These are phyloP conservation scores for Centropus unirufus DNA, from an alignment of 2,113 vertebrate genomes.

Conservation along the genomic window DNA sequence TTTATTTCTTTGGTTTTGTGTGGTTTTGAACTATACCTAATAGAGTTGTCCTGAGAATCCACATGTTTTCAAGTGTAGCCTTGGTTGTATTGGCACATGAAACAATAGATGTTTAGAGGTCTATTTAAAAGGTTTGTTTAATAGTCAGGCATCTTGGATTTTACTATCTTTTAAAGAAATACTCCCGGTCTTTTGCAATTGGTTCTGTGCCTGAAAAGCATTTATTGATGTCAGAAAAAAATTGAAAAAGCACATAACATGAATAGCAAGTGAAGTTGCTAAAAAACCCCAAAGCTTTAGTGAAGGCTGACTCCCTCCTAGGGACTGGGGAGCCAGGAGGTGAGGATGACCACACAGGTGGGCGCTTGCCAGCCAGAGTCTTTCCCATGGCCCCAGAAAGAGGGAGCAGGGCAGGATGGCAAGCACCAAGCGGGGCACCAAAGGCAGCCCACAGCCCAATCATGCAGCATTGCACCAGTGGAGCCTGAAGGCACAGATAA, in stretches of 20 bases:
- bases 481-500: rapidly evolving
- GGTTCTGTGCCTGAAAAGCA: not conserved
- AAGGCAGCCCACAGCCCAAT: not conserved
- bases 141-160: not conserved
- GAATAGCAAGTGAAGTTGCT: not conserved
- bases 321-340: not conserved
- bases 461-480: too few relatives aligned
- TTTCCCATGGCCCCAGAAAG: not conserved
- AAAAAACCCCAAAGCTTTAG: not conserved
- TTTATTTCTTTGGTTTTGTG: not conserved
- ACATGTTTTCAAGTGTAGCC: not conserved
- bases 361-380: not conserved
- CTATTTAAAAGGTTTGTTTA: not conserved
- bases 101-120: not conserved
- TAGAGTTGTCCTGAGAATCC: not conserved
- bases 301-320: not conserved
- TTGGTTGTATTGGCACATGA: not conserved
- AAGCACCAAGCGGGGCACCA: too few relatives aligned
- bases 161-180: not conserved
- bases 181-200: not conserved
- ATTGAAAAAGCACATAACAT: not conserved
- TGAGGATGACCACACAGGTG: rapidly evolving
- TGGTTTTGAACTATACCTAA: not conserved
- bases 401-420: not conserved
- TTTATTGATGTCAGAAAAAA: not conserved